Evolutionary conservation across 2,113 vertebrate genomes (phyloP).

Genomic region (Struthidea cinerea): DNA sequence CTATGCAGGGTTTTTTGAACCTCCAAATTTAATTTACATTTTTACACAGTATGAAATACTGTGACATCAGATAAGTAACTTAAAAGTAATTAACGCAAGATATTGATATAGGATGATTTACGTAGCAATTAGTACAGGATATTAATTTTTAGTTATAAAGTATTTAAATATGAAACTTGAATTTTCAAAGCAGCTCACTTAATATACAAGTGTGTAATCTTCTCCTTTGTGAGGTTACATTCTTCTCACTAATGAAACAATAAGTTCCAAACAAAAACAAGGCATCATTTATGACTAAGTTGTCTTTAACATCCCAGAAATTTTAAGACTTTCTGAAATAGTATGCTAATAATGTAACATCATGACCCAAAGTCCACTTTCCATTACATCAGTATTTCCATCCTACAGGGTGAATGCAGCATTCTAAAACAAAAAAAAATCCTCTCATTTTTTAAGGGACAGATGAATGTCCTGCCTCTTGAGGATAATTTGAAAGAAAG

Average conservation of each 20-base stretch:
- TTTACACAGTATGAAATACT: not conserved
- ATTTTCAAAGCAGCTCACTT: not conserved
- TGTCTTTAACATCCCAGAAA: not conserved
- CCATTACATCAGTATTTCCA: not conserved
- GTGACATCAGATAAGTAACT: not conserved
- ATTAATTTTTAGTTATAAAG: not conserved
- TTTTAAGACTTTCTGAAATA: not conserved
- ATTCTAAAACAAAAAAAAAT: not conserved
- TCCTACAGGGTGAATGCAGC: not conserved
- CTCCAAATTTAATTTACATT: not conserved
- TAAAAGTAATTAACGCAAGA: not conserved
- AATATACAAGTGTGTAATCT: not conserved
- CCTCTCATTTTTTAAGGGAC: not conserved
- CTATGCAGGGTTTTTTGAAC: accelerated
- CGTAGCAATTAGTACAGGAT: not conserved
- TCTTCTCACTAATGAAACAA: not conserved
- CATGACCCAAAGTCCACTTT: not conserved
- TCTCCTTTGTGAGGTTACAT: not conserved
- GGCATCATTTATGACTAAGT: not conserved
- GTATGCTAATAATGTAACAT: not conserved
- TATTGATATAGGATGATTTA: not conserved
- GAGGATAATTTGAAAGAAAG: not conserved
- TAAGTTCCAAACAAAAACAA: not conserved
- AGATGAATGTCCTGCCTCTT: not conserved
- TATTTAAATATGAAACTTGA: not conserved